Evolutionary conservation across 1,140 invertebrate species (phyloP).

Genomic region (Drosophila nannoptera): DNA sequence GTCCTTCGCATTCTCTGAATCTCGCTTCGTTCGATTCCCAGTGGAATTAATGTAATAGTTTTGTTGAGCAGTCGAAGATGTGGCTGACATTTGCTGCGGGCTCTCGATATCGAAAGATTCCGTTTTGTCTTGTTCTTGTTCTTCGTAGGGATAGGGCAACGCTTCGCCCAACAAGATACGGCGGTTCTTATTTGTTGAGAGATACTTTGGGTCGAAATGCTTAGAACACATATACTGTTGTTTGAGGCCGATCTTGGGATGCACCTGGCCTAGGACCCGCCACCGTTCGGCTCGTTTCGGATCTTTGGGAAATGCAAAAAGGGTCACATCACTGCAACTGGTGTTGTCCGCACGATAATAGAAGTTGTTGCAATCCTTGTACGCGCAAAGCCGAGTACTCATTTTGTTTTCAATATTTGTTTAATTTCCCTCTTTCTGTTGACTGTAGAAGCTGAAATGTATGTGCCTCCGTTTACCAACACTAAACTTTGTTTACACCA

Average conservation of each 20-base stretch:
- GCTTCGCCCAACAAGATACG: constrained; percentile 58
- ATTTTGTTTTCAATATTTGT: constrained; percentile 30
- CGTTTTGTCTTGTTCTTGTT: background rate
- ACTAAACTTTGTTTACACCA: background rate
- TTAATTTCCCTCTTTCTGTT: background rate
- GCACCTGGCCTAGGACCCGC: constrained; percentile 49
- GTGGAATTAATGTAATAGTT: constrained; percentile 30
- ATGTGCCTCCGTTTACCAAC: background rate
- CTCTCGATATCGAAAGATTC: background rate
- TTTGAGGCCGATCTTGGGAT: constrained; percentile 36
- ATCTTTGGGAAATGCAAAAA: constrained; percentile 68
- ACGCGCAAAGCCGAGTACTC: constrained; percentile 50
- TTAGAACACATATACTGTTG: constrained; percentile 63
- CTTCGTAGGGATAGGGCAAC: constrained; percentile 47
- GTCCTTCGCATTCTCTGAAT: background rate
- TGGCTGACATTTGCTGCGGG: constrained; percentile 10
- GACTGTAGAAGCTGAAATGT: too few species aligned
- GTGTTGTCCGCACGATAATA: constrained; percentile 22
- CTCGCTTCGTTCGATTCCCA: constrained; percentile 9
- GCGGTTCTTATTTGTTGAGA: constrained; percentile 49
- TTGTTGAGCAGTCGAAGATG: constrained; percentile 14
- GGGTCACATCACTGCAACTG: constrained; percentile 22
- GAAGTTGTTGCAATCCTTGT: constrained; percentile 60
- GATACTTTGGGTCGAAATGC: constrained; percentile 63
- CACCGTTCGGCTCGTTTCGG: constrained; percentile 45